Evolutionary conservation across 2,113 vertebrate species (phyloP), one percentile per base, ranked within the genome.

Genomic region (Pyxicephalus adspersus): DNA sequence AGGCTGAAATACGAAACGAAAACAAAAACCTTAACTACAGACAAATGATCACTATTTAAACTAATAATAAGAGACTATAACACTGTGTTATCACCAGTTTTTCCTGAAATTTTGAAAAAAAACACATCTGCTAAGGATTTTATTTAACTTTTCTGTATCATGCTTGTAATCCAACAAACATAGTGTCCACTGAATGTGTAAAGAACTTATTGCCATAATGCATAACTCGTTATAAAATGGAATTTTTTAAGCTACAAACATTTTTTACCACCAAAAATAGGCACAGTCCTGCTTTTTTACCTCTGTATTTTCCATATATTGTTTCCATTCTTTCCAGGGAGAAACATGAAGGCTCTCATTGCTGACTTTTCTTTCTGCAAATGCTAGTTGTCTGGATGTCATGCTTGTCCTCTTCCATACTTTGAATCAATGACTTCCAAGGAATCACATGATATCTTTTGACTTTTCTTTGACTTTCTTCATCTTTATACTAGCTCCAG

Each of bases 141-240:
- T 60, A 38, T 60, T 74, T 29, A 58, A 54, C 23, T 58, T 74
- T 60, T 74, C 31, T 57, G 54, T 60, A 74, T 60, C 51, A 20
- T 74, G 22, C 34, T 20, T 34, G 45, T 16, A 22, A 67, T 23
- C 20, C 45, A 25, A n/a, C n/a, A n/a, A n/a, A 52, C 51, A 70
- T 6, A 71, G 54, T 29, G 34, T n/a, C 45, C 34, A 70, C 26
- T 50, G 34, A n/a, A 51, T 26, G 50, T 70, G 51, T 29, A 23
- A 31, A 9, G n/a, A n/a, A 71, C 54, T 29, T 57, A 72, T 55
- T 72, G 13, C 19, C 17, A 9, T 29, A 11, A 58, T 60, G 54
- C 60, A 34, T 38, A 74, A 23, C 50, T 38, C 38, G 31, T 31
- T 61, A 25, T 52, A 54, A 70, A 26, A 17, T 26, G 20, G 68